Evolutionary conservation across 2,113 vertebrate species (phyloP), one percentile per base, ranked within the genome.

Genomic region (Globicephala melas): DNA sequence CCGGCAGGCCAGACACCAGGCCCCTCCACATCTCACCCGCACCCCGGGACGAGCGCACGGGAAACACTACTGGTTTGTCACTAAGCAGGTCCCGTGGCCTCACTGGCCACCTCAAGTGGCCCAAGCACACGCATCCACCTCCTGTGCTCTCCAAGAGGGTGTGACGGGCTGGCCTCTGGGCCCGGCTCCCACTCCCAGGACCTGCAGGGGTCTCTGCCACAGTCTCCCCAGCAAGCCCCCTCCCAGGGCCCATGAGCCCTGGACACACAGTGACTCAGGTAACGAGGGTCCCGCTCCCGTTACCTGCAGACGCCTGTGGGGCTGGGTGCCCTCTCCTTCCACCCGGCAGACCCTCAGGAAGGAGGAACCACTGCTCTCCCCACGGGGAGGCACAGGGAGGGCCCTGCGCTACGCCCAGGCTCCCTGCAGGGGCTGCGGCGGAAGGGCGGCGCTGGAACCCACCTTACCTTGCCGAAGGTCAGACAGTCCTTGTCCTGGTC

Each of bases 401-500:
- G 4, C 70, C n/a, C 55, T 20, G 6, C 0, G 0, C 63, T 13
- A 15, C 11, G 55, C 77, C 62, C 15, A 3, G 50, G 53, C 20
- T 53, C 25, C 12, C 1, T 9, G 17, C 36, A 47, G 25, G 31
- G 38, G 71, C 9, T 18, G 53, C 20, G 5, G 33, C 14, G 0
- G 1, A 9, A 26, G 15, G n/a, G 18, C 0, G 26, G 47, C 68
- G 11, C 7, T 80, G 2, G 7, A 80, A 58, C 53, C 53, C 77
- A 80, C 12, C 95, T 94, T 99, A 99, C 99, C 99, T 99, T 99
- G 96, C 99, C 99, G 98, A 99, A 99, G 74, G 99, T 99, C 98
- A 99, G 98, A 97, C 99, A 99, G 98, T 99, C 99, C 98, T 99
- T 99, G 98, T 99, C 99, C 98, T 99, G 99, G 98, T 99, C 99